A percentile compares a stretch with the other conserved stretches of the same genome.
Evolutionary conservation across 2,888 invertebrate species (phyloP).

Genomic region (Hypena proboscidalis): DNA sequence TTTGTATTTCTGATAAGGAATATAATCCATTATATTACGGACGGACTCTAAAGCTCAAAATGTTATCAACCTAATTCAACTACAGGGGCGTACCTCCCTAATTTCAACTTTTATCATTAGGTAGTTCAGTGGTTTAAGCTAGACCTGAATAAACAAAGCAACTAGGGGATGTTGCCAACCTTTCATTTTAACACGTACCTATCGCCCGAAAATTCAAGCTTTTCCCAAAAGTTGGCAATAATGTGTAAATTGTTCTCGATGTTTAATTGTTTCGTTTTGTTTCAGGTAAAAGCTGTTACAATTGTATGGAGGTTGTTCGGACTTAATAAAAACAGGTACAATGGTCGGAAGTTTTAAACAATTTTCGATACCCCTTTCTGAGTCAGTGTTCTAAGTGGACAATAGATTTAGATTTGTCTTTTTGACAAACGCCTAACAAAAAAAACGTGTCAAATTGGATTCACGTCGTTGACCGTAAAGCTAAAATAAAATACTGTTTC

Average conservation of each 20-base stretch:
- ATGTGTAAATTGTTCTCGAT: slow-evolving; percentile 31
- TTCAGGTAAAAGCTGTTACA: slow-evolving; percentile 54
- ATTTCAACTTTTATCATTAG: background rate
- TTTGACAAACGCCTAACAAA: no score
- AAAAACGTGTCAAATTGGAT: no score
- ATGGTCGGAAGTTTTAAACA: background rate
- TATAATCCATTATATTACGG: no score
- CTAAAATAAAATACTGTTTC: no score
- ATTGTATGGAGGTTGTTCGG: slow-evolving; percentile 17
- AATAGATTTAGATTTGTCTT: no score
- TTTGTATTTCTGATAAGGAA: no score
- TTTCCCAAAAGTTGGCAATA: slow-evolving; percentile 7
- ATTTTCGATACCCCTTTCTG: background rate
- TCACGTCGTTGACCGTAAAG: no score
- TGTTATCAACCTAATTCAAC: no score
- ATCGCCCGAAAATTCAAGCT: background rate
- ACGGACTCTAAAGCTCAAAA: no score
- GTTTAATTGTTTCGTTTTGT: slow-evolving; percentile 45
- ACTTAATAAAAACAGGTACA: slow-evolving; percentile 29
- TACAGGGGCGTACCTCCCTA: background rate
- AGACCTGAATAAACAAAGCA: background rate
- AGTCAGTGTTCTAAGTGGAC: background rate
- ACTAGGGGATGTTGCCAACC: background rate
- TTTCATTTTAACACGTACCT: background rate
- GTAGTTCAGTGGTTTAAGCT: slow-evolving; percentile 1